phyloP scores from a whole-genome alignment of 2,888 invertebrate genomes.

The Eupithecia insigniata region DNA sequence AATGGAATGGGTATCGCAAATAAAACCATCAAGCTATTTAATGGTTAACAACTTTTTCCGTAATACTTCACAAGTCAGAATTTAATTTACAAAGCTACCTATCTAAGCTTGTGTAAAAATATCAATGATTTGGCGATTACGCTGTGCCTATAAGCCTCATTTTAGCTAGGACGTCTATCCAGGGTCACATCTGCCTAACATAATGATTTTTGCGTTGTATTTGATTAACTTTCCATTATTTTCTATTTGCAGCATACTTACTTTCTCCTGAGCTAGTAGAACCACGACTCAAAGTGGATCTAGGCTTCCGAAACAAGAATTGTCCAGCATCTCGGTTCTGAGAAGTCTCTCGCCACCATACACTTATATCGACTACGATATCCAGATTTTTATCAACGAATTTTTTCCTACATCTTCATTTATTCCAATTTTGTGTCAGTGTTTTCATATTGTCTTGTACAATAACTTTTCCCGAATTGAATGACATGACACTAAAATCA shows the following conservation, averaged over 20 bases:
- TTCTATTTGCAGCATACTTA: neutral
- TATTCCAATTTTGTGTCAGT: neutral
- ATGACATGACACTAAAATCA: neutral
- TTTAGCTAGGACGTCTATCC: slow-evolving; percentile 33
- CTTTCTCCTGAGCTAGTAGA: no score
- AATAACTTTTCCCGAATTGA: neutral
- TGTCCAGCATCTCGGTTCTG: no score
- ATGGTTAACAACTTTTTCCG: slow-evolving; percentile 2
- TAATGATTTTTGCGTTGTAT: slow-evolving; percentile 12
- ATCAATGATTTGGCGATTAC: slow-evolving; percentile 55
- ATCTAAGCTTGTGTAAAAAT: slow-evolving; percentile 77
- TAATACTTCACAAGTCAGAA: slow-evolving; percentile 53
- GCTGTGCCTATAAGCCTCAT: slow-evolving; percentile 51
- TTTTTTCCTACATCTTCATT: neutral
- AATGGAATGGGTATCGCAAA: no score
- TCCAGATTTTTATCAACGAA: neutral
- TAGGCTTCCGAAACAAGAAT: no score
- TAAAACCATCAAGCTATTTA: slow-evolving; percentile 11
- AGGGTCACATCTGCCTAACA: slow-evolving; percentile 24
- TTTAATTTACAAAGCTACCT: slow-evolving; percentile 73
- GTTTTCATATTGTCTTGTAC: neutral
- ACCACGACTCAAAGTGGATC: no score
- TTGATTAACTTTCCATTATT: neutral
- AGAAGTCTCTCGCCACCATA: no score
- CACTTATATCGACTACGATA: neutral